A percentile compares a stretch with the other conserved stretches of the same genome.
phyloP scores from a whole-genome alignment of 2,888 invertebrate genomes.

The Hofmannophila pseudospretella region DNA sequence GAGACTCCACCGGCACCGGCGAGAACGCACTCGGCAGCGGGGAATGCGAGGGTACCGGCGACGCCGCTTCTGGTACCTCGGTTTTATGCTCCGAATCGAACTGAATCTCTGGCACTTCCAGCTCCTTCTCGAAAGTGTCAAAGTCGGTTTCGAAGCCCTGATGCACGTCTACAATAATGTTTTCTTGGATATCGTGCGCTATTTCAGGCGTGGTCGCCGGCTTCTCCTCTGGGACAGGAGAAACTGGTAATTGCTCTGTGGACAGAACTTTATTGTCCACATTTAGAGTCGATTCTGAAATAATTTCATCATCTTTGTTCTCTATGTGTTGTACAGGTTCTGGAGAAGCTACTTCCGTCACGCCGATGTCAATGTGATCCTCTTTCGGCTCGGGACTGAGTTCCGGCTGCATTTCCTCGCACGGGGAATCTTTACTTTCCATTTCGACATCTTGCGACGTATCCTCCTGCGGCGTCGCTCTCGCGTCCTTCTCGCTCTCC shows the following conservation, averaged over 20 bases:
- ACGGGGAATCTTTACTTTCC: constrained; percentile 49
- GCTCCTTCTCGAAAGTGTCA: background rate
- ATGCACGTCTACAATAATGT: constrained; percentile 33
- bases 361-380: constrained; percentile 8
- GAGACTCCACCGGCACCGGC: constrained; percentile 19
- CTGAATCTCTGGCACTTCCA: constrained; percentile 10
- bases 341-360: constrained; percentile 7
- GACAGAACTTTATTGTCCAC: constrained; percentile 9
- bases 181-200: constrained; percentile 22
- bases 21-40: constrained; percentile 18
- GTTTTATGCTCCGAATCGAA: constrained; percentile 11
- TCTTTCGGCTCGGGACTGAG: constrained; percentile 10
- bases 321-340: constrained; percentile 19
- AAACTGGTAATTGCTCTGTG: constrained; percentile 18
- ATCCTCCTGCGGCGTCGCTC: constrained; percentile 51
- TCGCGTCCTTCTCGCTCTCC: constrained; percentile 51
- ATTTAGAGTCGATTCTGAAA: constrained; percentile 12
- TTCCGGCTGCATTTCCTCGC: constrained; percentile 22
- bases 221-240: constrained; percentile 11
- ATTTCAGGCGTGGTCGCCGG: constrained; percentile 22
- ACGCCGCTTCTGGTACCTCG: constrained; percentile 15
- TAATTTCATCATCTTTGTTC: constrained; percentile 24
- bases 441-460: constrained; percentile 55
- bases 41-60: constrained; percentile 19
- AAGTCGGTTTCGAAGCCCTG: constrained; percentile 22